These are phyloP conservation scores for Caranx ignobilis DNA, from an alignment of 2,113 vertebrate species.

Conservation along the genomic window DNA sequence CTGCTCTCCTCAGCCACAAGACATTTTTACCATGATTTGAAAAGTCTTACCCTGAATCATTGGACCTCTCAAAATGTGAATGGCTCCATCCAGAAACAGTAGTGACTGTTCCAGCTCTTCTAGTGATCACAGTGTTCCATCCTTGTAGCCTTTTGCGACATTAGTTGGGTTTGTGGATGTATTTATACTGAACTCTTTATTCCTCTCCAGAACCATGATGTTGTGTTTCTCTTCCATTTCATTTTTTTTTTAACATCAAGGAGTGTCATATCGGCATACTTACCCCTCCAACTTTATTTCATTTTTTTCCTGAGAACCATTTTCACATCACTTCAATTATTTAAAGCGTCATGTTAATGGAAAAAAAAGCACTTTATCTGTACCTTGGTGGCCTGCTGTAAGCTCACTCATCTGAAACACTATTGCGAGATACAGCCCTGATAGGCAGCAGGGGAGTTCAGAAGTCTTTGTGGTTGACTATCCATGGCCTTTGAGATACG, in stretches of 20 bases:
- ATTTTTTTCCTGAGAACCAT: conserved; percentile 48
- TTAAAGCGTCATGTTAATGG: conserved; percentile 82
- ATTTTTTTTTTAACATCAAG: conserved; percentile 49
- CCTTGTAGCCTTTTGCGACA: conserved; percentile 52
- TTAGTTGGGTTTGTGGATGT: conserved; percentile 64
- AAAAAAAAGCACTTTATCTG: conserved; percentile 87
- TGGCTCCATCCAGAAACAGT: conserved; percentile 73
- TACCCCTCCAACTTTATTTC: not conserved
- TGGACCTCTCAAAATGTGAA: conserved; percentile 81
- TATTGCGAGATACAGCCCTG: conserved; percentile 78
- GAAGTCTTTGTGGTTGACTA: conserved; percentile 74
- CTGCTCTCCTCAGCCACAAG: conserved; percentile 23
- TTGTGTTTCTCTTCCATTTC: conserved; percentile 62
- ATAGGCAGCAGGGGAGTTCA: conserved; percentile 70
- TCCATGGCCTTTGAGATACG: conserved; percentile 78
- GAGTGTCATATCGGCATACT: conserved; percentile 43
- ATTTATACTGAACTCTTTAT: conserved; percentile 65
- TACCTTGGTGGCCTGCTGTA: conserved; percentile 89
- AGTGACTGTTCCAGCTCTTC: conserved; percentile 70
- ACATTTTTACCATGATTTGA: conserved; percentile 32
- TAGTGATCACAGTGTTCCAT: conserved; percentile 75
- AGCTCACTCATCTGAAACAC: conserved; percentile 78
- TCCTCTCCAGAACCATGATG: conserved; percentile 42
- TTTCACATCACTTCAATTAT: conserved; percentile 83
- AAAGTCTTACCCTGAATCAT: conserved; percentile 74